These are phyloP conservation scores for Spinibarbus caldwelli DNA, from an alignment of 2,797 vertebrate genomes.

Conservation along the genomic window DNA sequence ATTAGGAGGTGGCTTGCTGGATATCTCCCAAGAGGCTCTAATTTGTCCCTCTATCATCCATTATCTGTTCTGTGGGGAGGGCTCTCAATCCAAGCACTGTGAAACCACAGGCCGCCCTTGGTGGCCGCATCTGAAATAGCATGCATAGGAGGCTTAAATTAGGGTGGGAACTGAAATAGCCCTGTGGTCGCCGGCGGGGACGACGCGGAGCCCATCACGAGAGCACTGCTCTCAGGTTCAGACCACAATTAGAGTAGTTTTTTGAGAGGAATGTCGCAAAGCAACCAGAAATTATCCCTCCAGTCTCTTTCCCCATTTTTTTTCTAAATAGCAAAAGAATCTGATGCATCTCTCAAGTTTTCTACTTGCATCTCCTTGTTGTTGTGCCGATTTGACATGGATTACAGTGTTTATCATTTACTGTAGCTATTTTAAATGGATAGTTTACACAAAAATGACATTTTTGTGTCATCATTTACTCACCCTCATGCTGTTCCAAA, in stretches of 20 bases:
- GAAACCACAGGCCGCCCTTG: constrained; percentile 54
- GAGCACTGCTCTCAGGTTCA: constrained; percentile 63
- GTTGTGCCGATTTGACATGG: constrained; percentile 43
- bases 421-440: constrained; percentile 14
- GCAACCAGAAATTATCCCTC: constrained; percentile 57
- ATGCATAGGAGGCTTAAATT: constrained; percentile 64
- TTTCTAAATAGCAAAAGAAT: constrained; percentile 48
- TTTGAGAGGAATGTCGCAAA: constrained; percentile 60
- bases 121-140: constrained; percentile 65
- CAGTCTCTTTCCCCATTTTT: constrained; percentile 27
- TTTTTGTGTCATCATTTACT: neutral
- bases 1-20: constrained; percentile 53
- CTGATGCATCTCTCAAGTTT: constrained; percentile 42
- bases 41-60: constrained; percentile 58
- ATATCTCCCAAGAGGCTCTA: constrained; percentile 56
- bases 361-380: constrained; percentile 34
- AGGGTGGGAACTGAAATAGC: constrained; percentile 63
- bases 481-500: neutral
- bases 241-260: constrained; percentile 66
- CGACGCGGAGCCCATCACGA: constrained; percentile 60
- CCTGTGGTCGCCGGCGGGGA: constrained; percentile 64
- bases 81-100: constrained; percentile 49
- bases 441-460: neutral
- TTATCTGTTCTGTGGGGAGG: constrained; percentile 54
- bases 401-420: constrained; percentile 46